These are phyloP conservation scores for Remorina albescens DNA, from an alignment of 2,797 vertebrate genomes.

Conservation along the genomic window DNA sequence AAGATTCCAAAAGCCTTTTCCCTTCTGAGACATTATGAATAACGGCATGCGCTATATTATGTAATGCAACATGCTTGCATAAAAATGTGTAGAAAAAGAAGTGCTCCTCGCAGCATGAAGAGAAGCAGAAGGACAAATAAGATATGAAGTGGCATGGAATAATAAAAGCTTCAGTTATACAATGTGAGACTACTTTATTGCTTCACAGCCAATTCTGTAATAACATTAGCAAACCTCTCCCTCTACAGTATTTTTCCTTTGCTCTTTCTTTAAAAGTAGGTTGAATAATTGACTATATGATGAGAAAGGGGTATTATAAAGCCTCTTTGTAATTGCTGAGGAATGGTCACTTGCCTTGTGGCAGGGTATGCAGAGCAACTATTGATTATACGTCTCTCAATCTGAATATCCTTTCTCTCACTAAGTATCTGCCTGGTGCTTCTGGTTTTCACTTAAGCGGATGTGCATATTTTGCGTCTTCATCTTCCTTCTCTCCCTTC, in stretches of 20 bases:
- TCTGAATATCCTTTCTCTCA: conserved; percentile 62
- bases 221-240: conserved; percentile 55
- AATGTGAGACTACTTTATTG: conserved; percentile 33
- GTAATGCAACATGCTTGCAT: conserved; percentile 10
- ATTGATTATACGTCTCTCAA: conserved; percentile 78
- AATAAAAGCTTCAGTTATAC: conserved; percentile 38
- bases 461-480: conserved; percentile 80
- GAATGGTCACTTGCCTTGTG: conserved; percentile 48
- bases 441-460: conserved; percentile 75
- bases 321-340: conserved; percentile 46
- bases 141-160: conserved; percentile 16
- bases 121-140: conserved; percentile 11
- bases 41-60: conserved; percentile 45
- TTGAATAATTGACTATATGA: conserved; percentile 75
- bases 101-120: conserved; percentile 18
- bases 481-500: conserved; percentile 61
- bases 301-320: conserved; percentile 53
- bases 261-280: conserved; percentile 48
- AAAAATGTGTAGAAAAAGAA: conserved; percentile 1
- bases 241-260: conserved; percentile 24
- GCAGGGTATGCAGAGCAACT: conserved; percentile 60
- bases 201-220: conserved; percentile 50
- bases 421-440: conserved; percentile 52
- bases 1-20: conserved; percentile 41
- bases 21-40: conserved; percentile 38